Evolutionary conservation across 2,888 invertebrate species (phyloP).

Genomic region (Parapristionchus giblindavisi): DNA sequence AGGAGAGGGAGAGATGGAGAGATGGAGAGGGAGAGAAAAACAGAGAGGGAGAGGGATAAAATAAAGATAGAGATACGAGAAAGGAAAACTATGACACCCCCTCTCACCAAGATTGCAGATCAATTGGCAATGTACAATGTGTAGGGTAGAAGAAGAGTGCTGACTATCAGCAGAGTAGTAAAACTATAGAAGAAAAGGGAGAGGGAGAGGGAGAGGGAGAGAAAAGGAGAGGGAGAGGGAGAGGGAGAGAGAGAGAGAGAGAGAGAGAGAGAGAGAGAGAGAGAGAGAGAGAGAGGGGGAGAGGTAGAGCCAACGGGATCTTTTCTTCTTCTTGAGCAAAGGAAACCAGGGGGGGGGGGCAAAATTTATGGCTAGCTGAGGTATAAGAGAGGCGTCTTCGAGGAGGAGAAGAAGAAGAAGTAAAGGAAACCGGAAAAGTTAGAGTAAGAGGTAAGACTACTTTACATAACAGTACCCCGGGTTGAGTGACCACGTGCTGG

Average conservation of each 20-base stretch:
- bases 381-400: not conserved
- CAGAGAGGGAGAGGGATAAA: no score
- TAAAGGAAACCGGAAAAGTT: not conserved
- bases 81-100: not conserved
- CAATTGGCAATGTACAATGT: no score
- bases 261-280: constrained; percentile 27
- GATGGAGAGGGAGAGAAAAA: no score
- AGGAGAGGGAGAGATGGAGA: no score
- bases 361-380: not conserved
- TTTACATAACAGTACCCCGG: no score
- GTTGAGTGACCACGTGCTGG: no score
- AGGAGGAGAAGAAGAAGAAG: not conserved
- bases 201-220: not conserved
- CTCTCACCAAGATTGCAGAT: no score
- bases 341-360: not conserved
- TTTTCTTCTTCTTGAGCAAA: not conserved
- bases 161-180: no score
- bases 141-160: no score
- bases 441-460: not conserved
- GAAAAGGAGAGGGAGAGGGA: constrained; percentile 1
- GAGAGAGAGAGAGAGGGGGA: constrained; percentile 33
- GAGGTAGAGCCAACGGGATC: constrained; percentile 4
- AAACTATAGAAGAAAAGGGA: constrained; percentile 17
- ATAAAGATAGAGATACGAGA: not conserved
- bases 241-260: constrained; percentile 26